phyloP scores from a whole-genome alignment of 2,113 vertebrate genomes.

The Actenoides hombroni region DNA sequence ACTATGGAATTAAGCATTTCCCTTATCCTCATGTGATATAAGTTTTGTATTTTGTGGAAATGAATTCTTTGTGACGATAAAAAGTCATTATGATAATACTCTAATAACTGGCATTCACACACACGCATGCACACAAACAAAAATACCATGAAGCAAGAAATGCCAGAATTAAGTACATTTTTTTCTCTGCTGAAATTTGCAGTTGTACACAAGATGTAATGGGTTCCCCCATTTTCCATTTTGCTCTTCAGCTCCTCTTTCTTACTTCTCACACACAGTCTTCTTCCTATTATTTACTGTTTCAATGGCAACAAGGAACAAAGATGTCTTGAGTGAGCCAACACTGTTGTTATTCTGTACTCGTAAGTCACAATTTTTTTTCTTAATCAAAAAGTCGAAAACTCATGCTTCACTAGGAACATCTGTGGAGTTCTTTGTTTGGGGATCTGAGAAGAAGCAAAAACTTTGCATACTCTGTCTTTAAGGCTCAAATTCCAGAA shows the following conservation, averaged over 20 bases:
- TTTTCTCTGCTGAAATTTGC: background rate
- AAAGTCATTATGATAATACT: background rate
- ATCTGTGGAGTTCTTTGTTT: conserved; percentile 13
- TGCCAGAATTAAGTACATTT: background rate
- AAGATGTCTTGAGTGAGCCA: background rate
- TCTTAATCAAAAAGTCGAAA: conserved; percentile 24
- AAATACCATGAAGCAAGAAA: background rate
- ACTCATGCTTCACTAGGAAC: background rate
- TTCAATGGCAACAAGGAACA: background rate
- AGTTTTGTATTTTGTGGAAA: background rate
- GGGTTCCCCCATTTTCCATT: background rate
- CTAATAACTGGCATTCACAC: background rate
- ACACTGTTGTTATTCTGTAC: background rate
- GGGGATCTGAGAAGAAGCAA: conserved; percentile 12
- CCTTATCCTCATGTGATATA: background rate
- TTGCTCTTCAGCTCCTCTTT: background rate
- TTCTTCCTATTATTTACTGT: conserved; percentile 2
- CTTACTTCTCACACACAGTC: background rate
- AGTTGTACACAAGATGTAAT: background rate
- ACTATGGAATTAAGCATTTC: background rate
- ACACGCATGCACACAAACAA: background rate
- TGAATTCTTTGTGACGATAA: fast-evolving
- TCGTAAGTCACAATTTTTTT: background rate
- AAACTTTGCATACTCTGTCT: background rate
- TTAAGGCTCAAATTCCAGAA: background rate